Evolutionary conservation across 2,888 invertebrate genomes (phyloP), one percentile per base, ranked within the genome.

Genomic region (Drosophila ezoana): DNA sequence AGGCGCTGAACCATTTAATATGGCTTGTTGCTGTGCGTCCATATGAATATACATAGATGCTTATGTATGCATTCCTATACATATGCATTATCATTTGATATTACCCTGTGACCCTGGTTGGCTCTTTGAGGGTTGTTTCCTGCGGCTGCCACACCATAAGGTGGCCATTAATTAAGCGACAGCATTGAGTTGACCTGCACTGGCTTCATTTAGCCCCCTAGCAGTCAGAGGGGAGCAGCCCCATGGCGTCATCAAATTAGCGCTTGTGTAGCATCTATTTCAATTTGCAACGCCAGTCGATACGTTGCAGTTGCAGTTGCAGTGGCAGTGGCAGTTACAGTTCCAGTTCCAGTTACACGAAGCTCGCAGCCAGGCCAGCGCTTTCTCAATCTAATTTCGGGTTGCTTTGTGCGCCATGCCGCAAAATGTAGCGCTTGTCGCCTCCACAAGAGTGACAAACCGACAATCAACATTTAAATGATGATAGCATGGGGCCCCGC

Each of bases 1-100:
- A 71, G 64, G 77, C 79, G 66, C 54, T 73, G 67, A 85, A 69
- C 64, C 88, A 82, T 85, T 87, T 77, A 83, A 83, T 84, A 71
- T 53, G 87, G 51, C 41, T 51, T 40, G 37, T 16, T 41, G 14
- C 37, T 8, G 40, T 18, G 58, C 16, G 41, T n/a, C 35, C 18
- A 8, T 4, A 38, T 41, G 16, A 16, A 47, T 61, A 16, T 23
- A 61, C 45, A 23, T 23, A 61, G 61, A 23, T 33, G 38, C 18
- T 35, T 32, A 16, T 33, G 5, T 9, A 47, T 61, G 9, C 32
- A 16, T 28, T 28, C 8, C 8, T 28, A 28, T 28, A 28, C 37
- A 32, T 60, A 16, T 23, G 57, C 23, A 43, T 23, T 57, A 8
- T 38, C 40, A 18, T 44, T 10, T 10, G 10, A 28, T 3, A 13